Evolutionary conservation across 2,113 vertebrate species (phyloP), one percentile per base, ranked within the genome.

Genomic region (Mungos mungo): DNA sequence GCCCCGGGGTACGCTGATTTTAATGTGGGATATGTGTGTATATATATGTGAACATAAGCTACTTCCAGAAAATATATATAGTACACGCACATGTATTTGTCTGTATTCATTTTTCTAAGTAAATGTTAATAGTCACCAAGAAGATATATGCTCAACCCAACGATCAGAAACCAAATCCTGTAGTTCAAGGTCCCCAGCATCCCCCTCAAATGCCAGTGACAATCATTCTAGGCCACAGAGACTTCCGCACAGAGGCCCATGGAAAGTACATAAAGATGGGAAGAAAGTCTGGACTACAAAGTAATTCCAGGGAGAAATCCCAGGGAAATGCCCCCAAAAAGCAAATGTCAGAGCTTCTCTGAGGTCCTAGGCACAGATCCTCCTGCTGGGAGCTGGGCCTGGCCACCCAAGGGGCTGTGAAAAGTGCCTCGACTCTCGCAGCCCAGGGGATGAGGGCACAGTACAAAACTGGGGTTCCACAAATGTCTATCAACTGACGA

Each of bases 401-500:
- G 27, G 50, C 29, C 87, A 33, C 27, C 23, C 3, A 4, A 35
- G 72, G 45, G 74, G 60, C 77, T 3, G 2, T 0, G 45, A 8
- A 41, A 35, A 38, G 71, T 0, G 3, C 33, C 0, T 0, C 0
- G 18, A 13, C 33, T 21, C 33, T 45, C 33, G 33, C 85, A 90
- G 72, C 27, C 38, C 50, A 18, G 21, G 76, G 23, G 29, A 3
- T 1, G 47, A 38, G 1, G 41, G 65, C 7, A 2, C 3, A 1
- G 57, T 6, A 3, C 0, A 10, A 35, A 41, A 2, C 0, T 0
- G 3, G 68, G 8, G 12, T 8, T 60, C 21, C 21, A 10, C 57
- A 60, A 23, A 60, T 25, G 21, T 60, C 57, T 21, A 25, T 54
- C 52, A 54, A 54, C 57, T 60, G 57, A 60, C 3, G 16, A 54